phyloP scores from a whole-genome alignment of 2,113 vertebrate genomes.

The Cephalopholis sonnerati region DNA sequence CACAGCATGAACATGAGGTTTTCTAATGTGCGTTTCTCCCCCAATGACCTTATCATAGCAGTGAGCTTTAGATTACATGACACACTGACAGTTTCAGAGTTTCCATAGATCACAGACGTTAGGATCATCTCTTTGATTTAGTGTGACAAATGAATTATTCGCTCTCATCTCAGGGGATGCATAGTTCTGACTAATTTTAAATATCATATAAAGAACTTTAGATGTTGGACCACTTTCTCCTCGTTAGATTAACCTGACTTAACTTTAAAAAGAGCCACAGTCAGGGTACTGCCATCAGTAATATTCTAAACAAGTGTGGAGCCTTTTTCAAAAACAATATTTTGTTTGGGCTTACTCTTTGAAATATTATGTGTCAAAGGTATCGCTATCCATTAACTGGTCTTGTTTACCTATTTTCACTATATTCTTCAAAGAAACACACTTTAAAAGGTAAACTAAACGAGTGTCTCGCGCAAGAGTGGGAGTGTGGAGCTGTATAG shows the following conservation, averaged over 20 bases:
- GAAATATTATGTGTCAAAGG: conserved; percentile 42
- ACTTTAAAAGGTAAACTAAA: conserved; percentile 29
- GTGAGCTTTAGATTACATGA: conserved; percentile 18
- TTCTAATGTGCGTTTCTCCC: not conserved
- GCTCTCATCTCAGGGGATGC: conserved; percentile 46
- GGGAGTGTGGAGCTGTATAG: not conserved
- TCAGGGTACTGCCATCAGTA: conserved; percentile 22
- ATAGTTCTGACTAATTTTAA: conserved; percentile 57
- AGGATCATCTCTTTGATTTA: conserved; percentile 60
- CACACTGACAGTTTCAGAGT: conserved; percentile 21
- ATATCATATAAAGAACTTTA: conserved; percentile 57
- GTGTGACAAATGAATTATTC: conserved; percentile 66
- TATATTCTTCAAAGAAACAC: conserved; percentile 20
- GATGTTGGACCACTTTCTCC: conserved; percentile 57
- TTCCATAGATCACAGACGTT: conserved; percentile 47
- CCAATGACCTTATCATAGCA: conserved; percentile 5
- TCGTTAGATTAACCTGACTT: conserved; percentile 66
- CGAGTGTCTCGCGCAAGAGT: not conserved
- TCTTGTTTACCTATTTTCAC: conserved; percentile 17
- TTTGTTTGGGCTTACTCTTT: conserved; percentile 31
- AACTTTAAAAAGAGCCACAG: conserved; percentile 51
- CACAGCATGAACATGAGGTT: not conserved
- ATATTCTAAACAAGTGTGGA: conserved; percentile 40
- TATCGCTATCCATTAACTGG: not conserved
- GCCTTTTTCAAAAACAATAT: conserved; percentile 37